Evolutionary conservation across 2,888 invertebrate species (phyloP), one percentile per base, ranked within the genome.

Genomic region (Hirudinaria manillensis): DNA sequence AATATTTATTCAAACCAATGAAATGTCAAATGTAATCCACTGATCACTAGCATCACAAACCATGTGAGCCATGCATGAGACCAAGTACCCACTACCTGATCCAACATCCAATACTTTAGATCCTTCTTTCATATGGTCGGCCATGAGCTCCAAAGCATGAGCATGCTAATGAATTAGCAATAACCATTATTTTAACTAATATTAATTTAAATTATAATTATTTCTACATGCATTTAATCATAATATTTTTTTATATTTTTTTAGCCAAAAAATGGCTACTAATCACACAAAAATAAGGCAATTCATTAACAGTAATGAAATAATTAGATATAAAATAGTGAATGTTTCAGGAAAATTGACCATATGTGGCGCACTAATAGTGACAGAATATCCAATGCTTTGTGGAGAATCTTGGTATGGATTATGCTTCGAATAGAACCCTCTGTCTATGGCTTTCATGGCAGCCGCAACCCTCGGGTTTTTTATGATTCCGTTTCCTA

Each of bases 381-480:
- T 85, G 6, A 94, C 97, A 36, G 93, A 92, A 84, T 89, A 95
- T 70, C 98, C 97, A 83, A 99, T 98, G 72, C 91, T 89, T 77
- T 85, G 85, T 36, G 85, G 85, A 2, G 84, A 82, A 77, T 85
- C 85, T 38, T 80, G 80, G 78, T 85, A 85, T 3, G 83, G 81
- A 77, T 82, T 83, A 66, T 77, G 77, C 71, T 81, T 81, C 75
- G 81, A 81, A 78, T 82, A 85, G 73, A 83, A 77, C n/a, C 79
- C 81, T 75, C 86, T 78, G 78, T 86, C 86, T 2, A 85, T 83
- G 24, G 78, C 74, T 76, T 81, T 81, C 86, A 86, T 85, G 1
- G 84, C 83, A 61, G 81, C 80, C 38, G 80, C 79, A 7, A 85
- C 83, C 70, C 81, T 76, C 24, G 78, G 78, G 71, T 80, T 80